Conservation (phyloP, 2,797 vertebrate species). For the Spinus pinus region DNA sequence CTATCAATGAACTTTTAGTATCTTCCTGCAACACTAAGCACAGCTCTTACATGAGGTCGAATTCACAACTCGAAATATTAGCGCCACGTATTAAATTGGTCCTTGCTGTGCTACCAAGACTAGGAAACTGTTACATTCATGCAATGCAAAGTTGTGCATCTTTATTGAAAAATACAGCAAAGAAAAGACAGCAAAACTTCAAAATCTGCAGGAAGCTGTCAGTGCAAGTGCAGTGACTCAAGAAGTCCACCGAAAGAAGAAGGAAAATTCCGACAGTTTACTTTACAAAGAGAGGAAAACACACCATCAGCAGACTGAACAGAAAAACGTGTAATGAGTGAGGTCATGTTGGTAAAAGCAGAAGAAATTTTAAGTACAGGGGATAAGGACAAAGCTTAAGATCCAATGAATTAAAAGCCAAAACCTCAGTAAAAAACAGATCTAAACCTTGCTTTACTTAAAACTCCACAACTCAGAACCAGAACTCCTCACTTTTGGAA, state of each 20-base stretch:
- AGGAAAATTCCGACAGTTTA: neutral
- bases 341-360: neutral
- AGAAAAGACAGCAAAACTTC: neutral
- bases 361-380: neutral
- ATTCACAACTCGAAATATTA: neutral
- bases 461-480: neutral
- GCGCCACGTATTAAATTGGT: neutral
- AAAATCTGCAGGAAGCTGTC: neutral
- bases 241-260: neutral
- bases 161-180: neutral
- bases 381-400: neutral
- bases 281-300: neutral
- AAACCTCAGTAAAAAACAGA: neutral
- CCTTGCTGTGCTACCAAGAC: neutral
- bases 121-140: neutral
- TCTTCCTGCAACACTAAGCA: neutral
- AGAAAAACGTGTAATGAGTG: neutral
- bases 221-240: neutral
- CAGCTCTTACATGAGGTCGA: neutral
- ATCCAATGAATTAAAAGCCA: neutral
- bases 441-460: neutral
- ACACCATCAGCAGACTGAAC: rapidly evolving
- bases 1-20: neutral
- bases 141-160: neutral
- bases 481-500: neutral